Evolutionary conservation across 2,888 invertebrate genomes (phyloP), one percentile per base, ranked within the genome.

Genomic region (Palloptera scutellata): DNA sequence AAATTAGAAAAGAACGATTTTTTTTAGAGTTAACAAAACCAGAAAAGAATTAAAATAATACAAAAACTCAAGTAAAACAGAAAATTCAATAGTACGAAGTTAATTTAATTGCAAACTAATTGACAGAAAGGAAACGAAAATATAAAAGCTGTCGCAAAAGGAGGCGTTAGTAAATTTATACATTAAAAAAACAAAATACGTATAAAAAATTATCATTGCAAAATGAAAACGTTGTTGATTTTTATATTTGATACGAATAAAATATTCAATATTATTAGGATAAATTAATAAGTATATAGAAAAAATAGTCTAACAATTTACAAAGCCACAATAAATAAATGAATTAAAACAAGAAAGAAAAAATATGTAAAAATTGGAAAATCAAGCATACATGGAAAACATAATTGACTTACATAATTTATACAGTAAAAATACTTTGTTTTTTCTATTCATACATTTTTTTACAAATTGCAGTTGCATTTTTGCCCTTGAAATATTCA

Each of bases 201-300:
- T 65, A 65, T 64, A 69, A 73, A 66, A 68, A 67, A 68, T 74
- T 72, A 75, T 75, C 73, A 74, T 60, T 65, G 20, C 53, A 73
- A 74, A 75, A 64, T 61, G 70, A 70, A 69, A 79, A 79, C 75
- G 81, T 84, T 84, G 84, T 84, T 84, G 83, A 84, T 84, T 84
- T 84, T 84, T 84, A 84, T 84, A 84, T 84, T 84, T 84, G 84
- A 84, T 84, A 84, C 85, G 83, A 84, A 79, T 81, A 69, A 72
- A 65, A 41, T 66, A 71, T 73, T 72, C 65, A 61, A 72, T 67
- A 68, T 69, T 67, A 68, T 66, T 70, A 70, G 66, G 65, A 71
- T 62, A 53, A 30, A 30, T 2, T 30, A 30, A 30, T 30, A 30
- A 30, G 30, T 30, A 30, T 30, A 30, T 30, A 30, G 30, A 30